Evolutionary conservation across 2,113 vertebrate genomes (phyloP).

Genomic region (Bubo bubo): DNA sequence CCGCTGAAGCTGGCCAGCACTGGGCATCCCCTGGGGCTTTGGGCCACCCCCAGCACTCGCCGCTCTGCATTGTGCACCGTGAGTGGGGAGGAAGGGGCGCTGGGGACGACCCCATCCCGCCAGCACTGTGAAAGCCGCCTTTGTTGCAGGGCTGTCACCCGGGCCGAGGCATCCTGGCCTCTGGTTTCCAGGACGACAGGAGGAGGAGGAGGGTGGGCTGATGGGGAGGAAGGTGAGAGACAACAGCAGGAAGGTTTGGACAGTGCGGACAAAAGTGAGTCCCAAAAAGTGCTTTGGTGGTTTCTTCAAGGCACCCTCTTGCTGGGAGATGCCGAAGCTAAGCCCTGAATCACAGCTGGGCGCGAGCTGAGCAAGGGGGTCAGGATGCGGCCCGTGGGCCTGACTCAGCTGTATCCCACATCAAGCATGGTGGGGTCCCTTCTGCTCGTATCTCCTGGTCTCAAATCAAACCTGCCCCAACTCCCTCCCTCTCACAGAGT

Average conservation of each 20-base stretch:
- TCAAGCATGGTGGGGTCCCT: fast-evolving
- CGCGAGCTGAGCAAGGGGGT: too few species aligned
- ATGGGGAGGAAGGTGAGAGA: conserved; percentile 17
- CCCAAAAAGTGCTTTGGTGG: background rate
- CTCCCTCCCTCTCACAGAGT: fast-evolving
- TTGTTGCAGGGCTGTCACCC: conserved; percentile 58
- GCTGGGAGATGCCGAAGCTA: background rate
- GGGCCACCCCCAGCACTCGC: conserved; percentile 41
- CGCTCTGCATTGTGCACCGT: background rate
- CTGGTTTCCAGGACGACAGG: conserved; percentile 46
- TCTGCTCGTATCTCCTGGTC: background rate
- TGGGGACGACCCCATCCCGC: background rate
- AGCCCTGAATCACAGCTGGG: background rate
- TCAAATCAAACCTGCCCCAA: background rate
- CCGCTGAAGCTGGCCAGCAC: background rate
- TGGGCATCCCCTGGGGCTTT: background rate
- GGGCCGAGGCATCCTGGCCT: conserved; percentile 26
- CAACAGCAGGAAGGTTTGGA: background rate
- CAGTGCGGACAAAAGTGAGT: fast-evolving
- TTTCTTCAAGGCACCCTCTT: background rate
- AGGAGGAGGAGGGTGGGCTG: background rate
- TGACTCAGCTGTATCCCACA: background rate
- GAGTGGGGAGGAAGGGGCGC: background rate
- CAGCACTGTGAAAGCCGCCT: conserved; percentile 34
- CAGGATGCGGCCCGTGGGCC: background rate